These are phyloP conservation scores for Archaeoteleia sp. DNA, from an alignment of 2,888 invertebrate species.

Conservation along the genomic window DNA sequence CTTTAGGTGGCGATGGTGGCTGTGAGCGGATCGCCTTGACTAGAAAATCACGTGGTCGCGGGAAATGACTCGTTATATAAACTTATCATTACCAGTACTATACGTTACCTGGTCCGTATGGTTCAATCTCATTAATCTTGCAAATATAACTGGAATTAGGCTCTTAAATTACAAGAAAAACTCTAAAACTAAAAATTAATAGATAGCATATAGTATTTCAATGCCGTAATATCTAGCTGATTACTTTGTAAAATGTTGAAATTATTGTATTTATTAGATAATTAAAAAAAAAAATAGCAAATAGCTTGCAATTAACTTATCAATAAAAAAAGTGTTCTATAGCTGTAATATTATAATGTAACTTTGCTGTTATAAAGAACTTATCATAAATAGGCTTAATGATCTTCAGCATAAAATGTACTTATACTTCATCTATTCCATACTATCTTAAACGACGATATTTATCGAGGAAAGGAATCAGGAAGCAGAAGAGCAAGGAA, in stretches of 20 bases:
- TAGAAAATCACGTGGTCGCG: constrained; percentile 71
- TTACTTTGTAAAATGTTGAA: constrained; percentile 14
- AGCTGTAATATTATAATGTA: no score
- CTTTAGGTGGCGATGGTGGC: constrained; percentile 56
- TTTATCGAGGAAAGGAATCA: constrained; percentile 44
- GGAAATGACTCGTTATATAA: constrained; percentile 75
- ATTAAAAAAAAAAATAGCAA: no score
- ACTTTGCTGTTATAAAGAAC: no score
- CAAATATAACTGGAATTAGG: constrained; percentile 12
- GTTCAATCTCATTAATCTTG: constrained; percentile 33
- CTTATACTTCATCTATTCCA: constrained; percentile 30
- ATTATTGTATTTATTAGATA: no score
- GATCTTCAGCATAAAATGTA: no score
- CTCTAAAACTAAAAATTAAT: not conserved
- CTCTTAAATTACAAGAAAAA: constrained; percentile 13
- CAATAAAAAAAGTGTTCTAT: no score
- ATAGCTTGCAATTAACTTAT: no score
- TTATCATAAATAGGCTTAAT: no score
- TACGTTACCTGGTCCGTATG: constrained; percentile 59
- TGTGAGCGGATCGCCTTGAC: constrained; percentile 73
- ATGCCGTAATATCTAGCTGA: not conserved
- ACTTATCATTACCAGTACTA: constrained; percentile 67
- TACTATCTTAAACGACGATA: constrained; percentile 28
- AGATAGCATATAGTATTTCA: not conserved
- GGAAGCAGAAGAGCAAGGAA: constrained; percentile 34